phyloP scores from a whole-genome alignment of 2,113 vertebrate species.

The Colius striatus region DNA sequence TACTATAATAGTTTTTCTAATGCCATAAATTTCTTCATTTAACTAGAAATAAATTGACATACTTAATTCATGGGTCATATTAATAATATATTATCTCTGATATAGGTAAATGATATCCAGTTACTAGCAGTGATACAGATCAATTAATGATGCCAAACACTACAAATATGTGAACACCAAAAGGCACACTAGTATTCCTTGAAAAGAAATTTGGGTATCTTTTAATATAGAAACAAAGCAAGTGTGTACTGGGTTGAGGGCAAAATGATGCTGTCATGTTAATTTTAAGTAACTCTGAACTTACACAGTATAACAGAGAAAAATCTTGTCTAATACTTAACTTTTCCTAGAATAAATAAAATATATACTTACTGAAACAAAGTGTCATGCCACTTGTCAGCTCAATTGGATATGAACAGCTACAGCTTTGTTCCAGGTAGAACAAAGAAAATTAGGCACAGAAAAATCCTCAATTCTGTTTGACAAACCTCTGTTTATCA shows the following conservation, averaged over 20 bases:
- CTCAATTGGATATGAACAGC: background rate
- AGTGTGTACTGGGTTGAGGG: background rate
- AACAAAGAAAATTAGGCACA: background rate
- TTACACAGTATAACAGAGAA: background rate
- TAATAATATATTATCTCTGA: slow-evolving; percentile 41
- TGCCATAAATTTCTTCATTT: slow-evolving; percentile 69
- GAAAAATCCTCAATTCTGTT: background rate
- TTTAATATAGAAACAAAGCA: background rate
- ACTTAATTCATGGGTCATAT: slow-evolving; percentile 63
- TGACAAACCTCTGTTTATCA: background rate
- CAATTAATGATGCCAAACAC: slow-evolving; percentile 1
- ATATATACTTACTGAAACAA: background rate
- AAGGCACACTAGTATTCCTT: background rate
- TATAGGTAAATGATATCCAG: slow-evolving; percentile 23
- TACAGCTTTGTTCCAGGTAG: background rate
- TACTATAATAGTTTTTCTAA: slow-evolving; percentile 65
- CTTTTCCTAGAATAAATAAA: background rate
- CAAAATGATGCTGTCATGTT: background rate
- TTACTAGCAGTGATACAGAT: background rate
- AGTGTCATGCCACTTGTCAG: background rate
- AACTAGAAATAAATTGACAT: slow-evolving; percentile 72
- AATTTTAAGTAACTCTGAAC: background rate
- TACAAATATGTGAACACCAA: background rate
- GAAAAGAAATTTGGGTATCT: background rate
- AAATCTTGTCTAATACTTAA: background rate